Evolutionary conservation across 2,797 vertebrate genomes (phyloP).

Genomic region (Momotus momota): DNA sequence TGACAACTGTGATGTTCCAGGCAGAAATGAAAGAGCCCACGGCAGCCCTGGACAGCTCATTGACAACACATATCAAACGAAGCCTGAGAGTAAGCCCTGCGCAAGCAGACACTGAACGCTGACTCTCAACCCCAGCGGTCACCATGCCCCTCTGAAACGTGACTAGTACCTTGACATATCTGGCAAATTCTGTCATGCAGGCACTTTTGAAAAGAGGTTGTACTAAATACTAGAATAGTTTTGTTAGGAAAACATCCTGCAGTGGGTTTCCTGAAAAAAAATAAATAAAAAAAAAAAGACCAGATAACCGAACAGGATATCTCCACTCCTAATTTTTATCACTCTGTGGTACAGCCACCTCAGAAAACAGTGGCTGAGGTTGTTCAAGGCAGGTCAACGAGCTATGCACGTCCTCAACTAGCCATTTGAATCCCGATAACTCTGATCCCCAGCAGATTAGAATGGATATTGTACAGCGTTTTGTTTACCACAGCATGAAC

Average conservation of each 20-base stretch:
- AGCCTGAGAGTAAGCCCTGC: background rate
- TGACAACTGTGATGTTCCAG: background rate
- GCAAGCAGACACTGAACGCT: background rate
- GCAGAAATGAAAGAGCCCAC: background rate
- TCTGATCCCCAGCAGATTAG: background rate
- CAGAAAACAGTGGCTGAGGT: background rate
- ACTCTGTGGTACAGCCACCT: background rate
- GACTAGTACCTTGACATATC: constrained; percentile 32
- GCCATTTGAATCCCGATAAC: background rate
- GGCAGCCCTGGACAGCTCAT: background rate
- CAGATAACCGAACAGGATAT: constrained; percentile 57
- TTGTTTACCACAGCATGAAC: background rate
- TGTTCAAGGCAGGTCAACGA: background rate
- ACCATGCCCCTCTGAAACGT: background rate
- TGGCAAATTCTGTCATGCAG: constrained; percentile 34
- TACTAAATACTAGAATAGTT: constrained; percentile 24
- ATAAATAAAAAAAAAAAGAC: background rate
- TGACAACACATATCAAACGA: background rate
- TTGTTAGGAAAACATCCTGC: constrained; percentile 69
- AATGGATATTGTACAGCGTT: background rate
- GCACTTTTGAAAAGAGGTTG: constrained; percentile 47
- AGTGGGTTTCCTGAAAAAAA: constrained; percentile 36
- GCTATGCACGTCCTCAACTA: background rate
- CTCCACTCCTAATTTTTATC: constrained; percentile 34
- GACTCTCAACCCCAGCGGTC: background rate